Base-by-base conservation (phyloP, 2,888 invertebrate species). In the Diogma glabrata region DNA sequence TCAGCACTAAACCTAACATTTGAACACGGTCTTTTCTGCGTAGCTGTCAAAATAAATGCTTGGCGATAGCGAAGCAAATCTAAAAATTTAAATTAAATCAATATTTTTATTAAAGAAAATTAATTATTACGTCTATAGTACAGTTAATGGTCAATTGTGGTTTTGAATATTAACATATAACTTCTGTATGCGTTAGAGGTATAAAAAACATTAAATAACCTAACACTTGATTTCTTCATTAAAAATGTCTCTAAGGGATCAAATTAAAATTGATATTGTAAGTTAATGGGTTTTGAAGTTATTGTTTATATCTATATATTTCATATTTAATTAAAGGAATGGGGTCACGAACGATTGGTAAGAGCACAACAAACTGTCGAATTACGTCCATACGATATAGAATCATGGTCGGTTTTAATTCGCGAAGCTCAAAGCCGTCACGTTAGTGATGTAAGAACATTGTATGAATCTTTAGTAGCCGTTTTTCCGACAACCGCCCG, bases 401-500 rank as follows among this genome's bases (percentile, higher is more conserved):
- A 99, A 69, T 93, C 96, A 23, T 99, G 99, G 99, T 94, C 94
- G 51, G 79, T 97, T 20, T 78, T 99, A 51, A 81, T 99, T 47
- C 76, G 96, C 51, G 97, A 99, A 71, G 89, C 93, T 0, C 95
- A 95, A 64, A 83, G 81, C 1, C 75, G 89, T 56, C 81, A 83
- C 55, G 87, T 91, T 47, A 88, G 88, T 52, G 93, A 95, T 67
- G 92, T 95, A 5, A 78, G 97, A 46, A 76, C 82, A 0, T 79
- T 96, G 60, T 99, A 95, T 64, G 99, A 99, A 69, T 87, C 89
- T 60, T 75, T 99, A n/a, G 89, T 99, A 1, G 72, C 78, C 2
- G 90, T 92, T 6, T 99, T 97, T 65, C 95, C 97, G 0, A 94
- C 93, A 28, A 90, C 95, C 5, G 99, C 97, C 3, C 80, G 95